phyloP scores from a whole-genome alignment of 1,140 invertebrate genomes.

The Pseudomyrmex cubaensis region DNA sequence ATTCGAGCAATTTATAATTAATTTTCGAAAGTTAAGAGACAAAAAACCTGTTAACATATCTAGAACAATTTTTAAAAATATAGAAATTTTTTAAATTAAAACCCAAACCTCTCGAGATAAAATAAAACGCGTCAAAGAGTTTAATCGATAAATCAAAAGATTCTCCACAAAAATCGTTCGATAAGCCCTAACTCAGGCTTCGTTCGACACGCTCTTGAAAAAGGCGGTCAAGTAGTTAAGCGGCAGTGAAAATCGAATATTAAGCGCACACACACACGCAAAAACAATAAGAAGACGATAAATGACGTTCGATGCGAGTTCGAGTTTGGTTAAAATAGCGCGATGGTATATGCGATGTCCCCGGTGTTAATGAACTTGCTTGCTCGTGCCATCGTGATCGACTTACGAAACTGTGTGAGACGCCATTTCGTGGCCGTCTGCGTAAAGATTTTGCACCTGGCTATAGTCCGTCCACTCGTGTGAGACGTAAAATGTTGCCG shows the following conservation, averaged over 20 bases:
- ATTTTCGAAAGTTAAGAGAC: neutral
- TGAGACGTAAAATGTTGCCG: constrained; percentile 98
- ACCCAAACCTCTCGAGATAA: neutral
- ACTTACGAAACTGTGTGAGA: constrained; percentile 99
- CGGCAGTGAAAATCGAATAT: constrained; percentile 28
- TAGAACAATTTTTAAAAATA: neutral
- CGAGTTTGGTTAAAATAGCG: constrained; percentile 30
- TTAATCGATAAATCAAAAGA: constrained; percentile 29
- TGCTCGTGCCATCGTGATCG: neutral
- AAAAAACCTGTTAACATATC: too few relatives aligned
- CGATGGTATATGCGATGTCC: constrained; percentile 14
- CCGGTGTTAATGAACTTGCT: constrained; percentile 27
- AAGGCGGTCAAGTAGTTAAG: constrained; percentile 19
- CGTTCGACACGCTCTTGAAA: neutral
- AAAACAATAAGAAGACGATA: constrained; percentile 29
- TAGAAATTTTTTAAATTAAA: neutral
- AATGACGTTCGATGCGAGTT: constrained; percentile 62
- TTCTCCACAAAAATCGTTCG: neutral
- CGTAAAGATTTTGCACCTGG: constrained; percentile 97
- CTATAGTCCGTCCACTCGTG: constrained; percentile 99
- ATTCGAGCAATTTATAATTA: neutral
- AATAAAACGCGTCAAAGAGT: neutral
- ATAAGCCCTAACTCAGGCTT: neutral
- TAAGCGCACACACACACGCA: constrained; percentile 13
- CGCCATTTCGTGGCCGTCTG: constrained; percentile 97